A percentile compares a stretch with the other conserved stretches of the same genome.
Evolutionary conservation across 2,888 invertebrate genomes (phyloP).

Genomic region (Balanococcus diminutus): DNA sequence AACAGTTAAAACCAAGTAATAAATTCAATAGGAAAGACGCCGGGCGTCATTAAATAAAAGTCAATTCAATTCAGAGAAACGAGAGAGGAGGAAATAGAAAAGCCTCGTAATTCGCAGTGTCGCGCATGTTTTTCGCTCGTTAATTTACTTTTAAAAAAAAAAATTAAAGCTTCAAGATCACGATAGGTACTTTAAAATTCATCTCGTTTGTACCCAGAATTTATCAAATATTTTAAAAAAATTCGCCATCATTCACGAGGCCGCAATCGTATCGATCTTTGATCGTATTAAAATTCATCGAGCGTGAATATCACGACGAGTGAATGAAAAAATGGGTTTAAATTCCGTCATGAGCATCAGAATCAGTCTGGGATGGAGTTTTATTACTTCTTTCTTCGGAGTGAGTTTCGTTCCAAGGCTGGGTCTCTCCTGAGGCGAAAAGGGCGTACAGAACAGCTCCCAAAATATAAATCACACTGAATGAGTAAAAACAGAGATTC

Average conservation of each 20-base stretch:
- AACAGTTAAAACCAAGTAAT: too few relatives aligned
- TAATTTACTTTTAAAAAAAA: too few relatives aligned
- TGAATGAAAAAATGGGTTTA: background rate
- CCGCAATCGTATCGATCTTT: background rate
- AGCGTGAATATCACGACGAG: background rate
- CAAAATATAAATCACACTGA: constrained; percentile 1
- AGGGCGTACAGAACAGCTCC: background rate
- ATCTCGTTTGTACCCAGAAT: background rate
- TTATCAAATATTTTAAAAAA: background rate
- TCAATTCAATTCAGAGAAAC: too few relatives aligned
- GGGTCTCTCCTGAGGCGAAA: background rate
- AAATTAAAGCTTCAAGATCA: background rate
- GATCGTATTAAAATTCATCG: background rate
- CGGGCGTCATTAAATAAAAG: too few relatives aligned
- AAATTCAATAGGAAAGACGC: too few relatives aligned
- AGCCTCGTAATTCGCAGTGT: too few relatives aligned
- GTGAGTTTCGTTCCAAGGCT: constrained; percentile 12
- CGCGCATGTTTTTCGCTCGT: too few relatives aligned
- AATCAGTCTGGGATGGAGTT: background rate
- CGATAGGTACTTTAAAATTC: background rate
- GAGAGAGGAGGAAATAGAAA: too few relatives aligned
- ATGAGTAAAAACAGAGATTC: background rate
- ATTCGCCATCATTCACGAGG: background rate
- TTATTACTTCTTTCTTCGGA: background rate
- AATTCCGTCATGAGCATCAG: background rate